Conservation (phyloP, 2,888 invertebrate species). For the Dicranocentrus wangi region DNA sequence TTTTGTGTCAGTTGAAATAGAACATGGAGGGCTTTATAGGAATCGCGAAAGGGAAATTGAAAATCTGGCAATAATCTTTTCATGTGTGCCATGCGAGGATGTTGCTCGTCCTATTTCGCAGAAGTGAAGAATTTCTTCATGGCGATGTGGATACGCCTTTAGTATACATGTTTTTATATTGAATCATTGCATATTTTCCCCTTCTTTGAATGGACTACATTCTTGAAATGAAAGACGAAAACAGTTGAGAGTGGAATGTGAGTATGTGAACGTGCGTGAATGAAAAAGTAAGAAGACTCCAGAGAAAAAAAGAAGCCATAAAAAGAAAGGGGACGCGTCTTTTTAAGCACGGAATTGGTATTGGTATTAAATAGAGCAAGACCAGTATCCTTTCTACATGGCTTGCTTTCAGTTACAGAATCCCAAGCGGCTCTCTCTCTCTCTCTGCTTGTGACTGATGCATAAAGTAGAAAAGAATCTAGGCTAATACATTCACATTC, state of each 20-base stretch:
- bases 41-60: background rate
- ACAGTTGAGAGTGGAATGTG: background rate
- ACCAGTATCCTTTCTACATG: conserved; percentile 5
- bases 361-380: conserved; percentile 47
- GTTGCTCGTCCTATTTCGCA: no score
- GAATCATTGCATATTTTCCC: no score
- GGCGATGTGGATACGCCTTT: no score
- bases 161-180: no score
- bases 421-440: background rate
- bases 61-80: background rate
- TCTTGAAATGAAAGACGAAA: no score
- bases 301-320: no score
- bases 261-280: conserved; percentile 27
- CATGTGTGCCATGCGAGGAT: no score
- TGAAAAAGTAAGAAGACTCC: conserved; percentile 18
- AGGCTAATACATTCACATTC: conserved; percentile 1
- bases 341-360: conserved; percentile 20
- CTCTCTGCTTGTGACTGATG: conserved; percentile 2
- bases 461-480: background rate
- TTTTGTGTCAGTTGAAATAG: background rate
- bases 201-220: no score
- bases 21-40: background rate
- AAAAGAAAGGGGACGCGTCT: conserved; percentile 9
- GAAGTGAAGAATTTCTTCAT: no score
- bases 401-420: background rate